Conservation (phyloP, 2,888 invertebrate genomes). For the Acrocyrtus sp. region DNA sequence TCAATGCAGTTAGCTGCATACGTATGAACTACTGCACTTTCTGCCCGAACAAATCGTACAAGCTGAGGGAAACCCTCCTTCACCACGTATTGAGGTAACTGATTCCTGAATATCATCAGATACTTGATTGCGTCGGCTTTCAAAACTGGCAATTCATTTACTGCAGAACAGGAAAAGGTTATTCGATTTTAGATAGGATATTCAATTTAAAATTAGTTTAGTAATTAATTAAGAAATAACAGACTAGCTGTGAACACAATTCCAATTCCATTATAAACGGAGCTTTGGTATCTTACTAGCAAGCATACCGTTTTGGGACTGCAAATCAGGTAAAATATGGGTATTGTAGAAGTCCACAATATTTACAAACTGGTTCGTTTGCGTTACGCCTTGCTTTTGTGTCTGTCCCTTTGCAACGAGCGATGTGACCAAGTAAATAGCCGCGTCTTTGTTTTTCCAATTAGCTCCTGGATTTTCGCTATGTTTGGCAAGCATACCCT, state of each 20-base stretch:
- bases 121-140: slow-evolving; percentile 98
- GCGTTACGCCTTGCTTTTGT: slow-evolving; percentile 89
- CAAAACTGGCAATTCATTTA: slow-evolving; percentile 87
- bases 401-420: slow-evolving; percentile 91
- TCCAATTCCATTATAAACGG: no score
- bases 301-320: slow-evolving; percentile 74
- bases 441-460: slow-evolving; percentile 97
- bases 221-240: neutral
- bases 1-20: slow-evolving; percentile 95
- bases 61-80: slow-evolving; percentile 80
- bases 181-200: neutral
- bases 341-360: slow-evolving; percentile 87
- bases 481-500: slow-evolving; percentile 84
- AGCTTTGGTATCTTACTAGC: no score
- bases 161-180: slow-evolving; percentile 69
- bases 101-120: slow-evolving; percentile 92
- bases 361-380: slow-evolving; percentile 89
- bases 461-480: slow-evolving; percentile 77
- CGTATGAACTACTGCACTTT: slow-evolving; percentile 89
- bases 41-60: slow-evolving; percentile 79
- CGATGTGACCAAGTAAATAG: slow-evolving; percentile 95
- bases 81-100: slow-evolving; percentile 83
- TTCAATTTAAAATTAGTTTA: neutral
- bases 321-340: slow-evolving; percentile 88
- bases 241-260: neutral